A percentile compares a stretch with the other conserved stretches of the same genome.
Evolutionary conservation across 23 tunicate genomes (phyloP).

Genomic region (Halocynthia aurantium): DNA sequence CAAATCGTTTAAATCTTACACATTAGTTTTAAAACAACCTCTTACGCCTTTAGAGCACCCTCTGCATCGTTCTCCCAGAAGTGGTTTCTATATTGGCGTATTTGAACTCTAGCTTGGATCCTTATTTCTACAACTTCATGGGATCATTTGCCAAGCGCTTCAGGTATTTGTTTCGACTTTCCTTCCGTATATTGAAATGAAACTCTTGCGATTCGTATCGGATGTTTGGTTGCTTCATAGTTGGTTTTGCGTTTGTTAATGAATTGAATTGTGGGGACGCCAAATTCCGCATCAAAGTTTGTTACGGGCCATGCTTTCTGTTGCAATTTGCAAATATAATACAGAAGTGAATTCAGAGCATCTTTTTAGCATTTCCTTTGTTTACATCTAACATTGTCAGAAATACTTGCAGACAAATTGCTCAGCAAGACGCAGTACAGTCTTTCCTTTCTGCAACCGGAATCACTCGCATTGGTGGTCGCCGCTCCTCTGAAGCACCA

Average conservation of each 20-base stretch:
- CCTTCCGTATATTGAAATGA: no score
- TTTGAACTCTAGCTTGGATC: slow-evolving; percentile 12
- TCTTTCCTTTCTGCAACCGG: slow-evolving; percentile 6
- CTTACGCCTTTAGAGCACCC: no score
- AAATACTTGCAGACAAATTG: background rate
- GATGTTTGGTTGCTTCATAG: no score
- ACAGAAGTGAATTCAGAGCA: background rate
- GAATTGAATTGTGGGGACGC: no score
- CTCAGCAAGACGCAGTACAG: background rate
- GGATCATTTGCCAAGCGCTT: slow-evolving; percentile 18
- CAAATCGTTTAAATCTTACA: no score
- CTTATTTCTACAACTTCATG: slow-evolving; percentile 19
- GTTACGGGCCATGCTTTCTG: no score
- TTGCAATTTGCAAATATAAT: no score
- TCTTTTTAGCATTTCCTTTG: background rate
- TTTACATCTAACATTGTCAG: background rate
- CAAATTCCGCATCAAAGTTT: no score
- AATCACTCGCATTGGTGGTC: background rate
- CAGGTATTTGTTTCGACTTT: background rate
- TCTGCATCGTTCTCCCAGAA: no score
- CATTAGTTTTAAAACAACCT: no score
- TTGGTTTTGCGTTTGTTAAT: no score
- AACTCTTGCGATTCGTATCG: no score
- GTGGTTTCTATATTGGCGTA: background rate
- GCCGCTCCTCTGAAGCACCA: background rate